Evolutionary conservation across 2,797 vertebrate species (phyloP).

Genomic region (Schizopygopsis pylzovi): DNA sequence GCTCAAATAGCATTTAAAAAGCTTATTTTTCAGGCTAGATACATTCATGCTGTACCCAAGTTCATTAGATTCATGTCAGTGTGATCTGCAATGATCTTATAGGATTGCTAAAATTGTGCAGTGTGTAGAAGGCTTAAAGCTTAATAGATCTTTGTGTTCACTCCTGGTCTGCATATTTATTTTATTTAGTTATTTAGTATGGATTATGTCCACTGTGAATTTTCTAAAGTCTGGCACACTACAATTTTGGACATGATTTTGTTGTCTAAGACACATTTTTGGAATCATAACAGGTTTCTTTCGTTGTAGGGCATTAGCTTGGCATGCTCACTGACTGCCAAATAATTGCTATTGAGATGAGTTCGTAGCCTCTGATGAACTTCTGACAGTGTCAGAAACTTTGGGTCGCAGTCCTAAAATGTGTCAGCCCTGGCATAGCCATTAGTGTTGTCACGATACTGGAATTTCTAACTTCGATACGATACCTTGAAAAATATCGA

Average conservation of each 20-base stretch:
- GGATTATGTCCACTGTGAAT: no score
- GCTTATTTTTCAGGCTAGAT: no score
- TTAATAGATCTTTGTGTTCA: background rate
- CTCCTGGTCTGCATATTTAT: background rate
- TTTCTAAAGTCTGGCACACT: background rate
- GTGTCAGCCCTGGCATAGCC: background rate
- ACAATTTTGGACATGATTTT: background rate
- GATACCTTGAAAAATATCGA: no score
- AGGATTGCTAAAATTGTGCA: no score
- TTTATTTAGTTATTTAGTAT: background rate
- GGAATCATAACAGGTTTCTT: background rate
- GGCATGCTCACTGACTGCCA: background rate
- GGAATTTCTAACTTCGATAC: no score
- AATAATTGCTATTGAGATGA: constrained; percentile 4
- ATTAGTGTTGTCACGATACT: no score
- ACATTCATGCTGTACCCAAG: no score
- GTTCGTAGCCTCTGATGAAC: background rate
- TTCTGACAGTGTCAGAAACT: background rate
- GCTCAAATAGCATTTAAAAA: no score
- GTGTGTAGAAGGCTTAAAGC: background rate
- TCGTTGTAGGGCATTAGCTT: background rate
- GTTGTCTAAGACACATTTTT: background rate
- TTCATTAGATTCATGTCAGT: no score
- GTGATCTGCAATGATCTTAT: no score
- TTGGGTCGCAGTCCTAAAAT: background rate